Conservation (phyloP, 2,113 vertebrate species). For the Bubo scandiacus region DNA sequence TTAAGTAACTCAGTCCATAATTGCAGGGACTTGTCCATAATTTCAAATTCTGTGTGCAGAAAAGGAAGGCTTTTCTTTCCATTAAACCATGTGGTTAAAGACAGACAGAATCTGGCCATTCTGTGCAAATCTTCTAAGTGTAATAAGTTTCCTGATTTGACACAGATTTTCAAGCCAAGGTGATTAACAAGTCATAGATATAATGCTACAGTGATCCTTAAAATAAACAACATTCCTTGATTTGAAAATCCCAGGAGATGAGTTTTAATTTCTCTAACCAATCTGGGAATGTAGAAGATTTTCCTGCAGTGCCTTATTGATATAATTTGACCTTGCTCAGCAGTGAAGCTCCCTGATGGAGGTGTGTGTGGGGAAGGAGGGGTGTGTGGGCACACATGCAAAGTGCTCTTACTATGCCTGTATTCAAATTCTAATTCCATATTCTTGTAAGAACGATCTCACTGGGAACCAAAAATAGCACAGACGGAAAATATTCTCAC, state of each 20-base stretch:
- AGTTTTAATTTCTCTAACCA: slow-evolving; percentile 35
- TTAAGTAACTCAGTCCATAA: slow-evolving; percentile 54
- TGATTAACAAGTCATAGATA: slow-evolving; percentile 54
- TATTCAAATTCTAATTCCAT: slow-evolving; percentile 66
- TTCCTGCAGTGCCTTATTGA: slow-evolving; percentile 48
- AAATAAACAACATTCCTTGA: slow-evolving; percentile 48
- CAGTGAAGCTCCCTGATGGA: slow-evolving; percentile 15
- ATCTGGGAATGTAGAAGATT: slow-evolving; percentile 1
- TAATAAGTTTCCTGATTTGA: background rate
- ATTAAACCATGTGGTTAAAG: background rate
- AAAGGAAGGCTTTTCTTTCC: background rate
- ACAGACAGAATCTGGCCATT: background rate
- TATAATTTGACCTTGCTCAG: slow-evolving; percentile 59
- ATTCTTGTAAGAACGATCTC: slow-evolving; percentile 46
- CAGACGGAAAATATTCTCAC: slow-evolving; percentile 49
- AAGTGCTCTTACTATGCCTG: slow-evolving; percentile 37
- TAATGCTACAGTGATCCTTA: slow-evolving; percentile 27
- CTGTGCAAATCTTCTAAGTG: background rate
- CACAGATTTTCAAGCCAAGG: slow-evolving; percentile 17
- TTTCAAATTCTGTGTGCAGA: background rate
- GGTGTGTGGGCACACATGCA: slow-evolving; percentile 27
- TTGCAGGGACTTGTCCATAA: slow-evolving; percentile 26
- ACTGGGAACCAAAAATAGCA: slow-evolving; percentile 62
- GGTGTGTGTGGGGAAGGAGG: background rate
- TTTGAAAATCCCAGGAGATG: slow-evolving; percentile 15